Conservation (phyloP, 1,140 invertebrate genomes). For the Sminthurinus signatus region DNA sequence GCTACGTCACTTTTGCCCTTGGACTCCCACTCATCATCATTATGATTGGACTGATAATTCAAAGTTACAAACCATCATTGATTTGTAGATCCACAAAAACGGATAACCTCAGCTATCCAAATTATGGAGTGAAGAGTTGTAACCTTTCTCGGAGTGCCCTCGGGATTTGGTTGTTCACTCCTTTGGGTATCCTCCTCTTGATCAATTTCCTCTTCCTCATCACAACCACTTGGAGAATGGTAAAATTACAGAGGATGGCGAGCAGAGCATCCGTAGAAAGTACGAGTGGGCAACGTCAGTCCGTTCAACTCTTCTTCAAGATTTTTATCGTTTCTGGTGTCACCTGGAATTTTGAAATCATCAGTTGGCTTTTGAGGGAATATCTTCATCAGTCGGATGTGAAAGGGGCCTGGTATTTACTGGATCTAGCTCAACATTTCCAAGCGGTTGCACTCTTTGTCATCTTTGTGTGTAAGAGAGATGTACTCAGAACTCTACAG, state of each 20-base stretch:
- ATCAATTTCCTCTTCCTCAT: slow-evolving; percentile 46
- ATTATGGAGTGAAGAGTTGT: slow-evolving; percentile 15
- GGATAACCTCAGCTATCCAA: slow-evolving; percentile 12
- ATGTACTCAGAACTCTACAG: slow-evolving; percentile 12
- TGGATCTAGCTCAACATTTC: slow-evolving; percentile 64
- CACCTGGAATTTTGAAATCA: slow-evolving; percentile 63
- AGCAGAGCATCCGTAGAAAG: slow-evolving; percentile 14
- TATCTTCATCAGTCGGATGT: too few relatives aligned
- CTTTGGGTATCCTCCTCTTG: slow-evolving; percentile 42
- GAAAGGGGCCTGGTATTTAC: too few relatives aligned
- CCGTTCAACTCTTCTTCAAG: slow-evolving; percentile 58
- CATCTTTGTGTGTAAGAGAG: slow-evolving; percentile 74
- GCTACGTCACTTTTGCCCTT: slow-evolving; percentile 6
- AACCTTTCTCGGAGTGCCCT: neutral
- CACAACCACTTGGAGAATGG: slow-evolving; percentile 43
- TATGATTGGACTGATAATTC: neutral
- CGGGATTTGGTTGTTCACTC: slow-evolving; percentile 32
- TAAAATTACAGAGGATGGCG: slow-evolving; percentile 29
- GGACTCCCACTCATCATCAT: neutral
- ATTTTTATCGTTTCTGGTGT: slow-evolving; percentile 64
- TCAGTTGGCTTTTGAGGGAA: slow-evolving; percentile 50
- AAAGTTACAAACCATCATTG: neutral
- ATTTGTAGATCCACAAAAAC: neutral
- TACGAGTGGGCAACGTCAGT: slow-evolving; percentile 16
- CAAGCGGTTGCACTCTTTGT: slow-evolving; percentile 84